These are phyloP conservation scores for Grammomys surdaster DNA, from an alignment of 2,113 vertebrate species.

Conservation along the genomic window DNA sequence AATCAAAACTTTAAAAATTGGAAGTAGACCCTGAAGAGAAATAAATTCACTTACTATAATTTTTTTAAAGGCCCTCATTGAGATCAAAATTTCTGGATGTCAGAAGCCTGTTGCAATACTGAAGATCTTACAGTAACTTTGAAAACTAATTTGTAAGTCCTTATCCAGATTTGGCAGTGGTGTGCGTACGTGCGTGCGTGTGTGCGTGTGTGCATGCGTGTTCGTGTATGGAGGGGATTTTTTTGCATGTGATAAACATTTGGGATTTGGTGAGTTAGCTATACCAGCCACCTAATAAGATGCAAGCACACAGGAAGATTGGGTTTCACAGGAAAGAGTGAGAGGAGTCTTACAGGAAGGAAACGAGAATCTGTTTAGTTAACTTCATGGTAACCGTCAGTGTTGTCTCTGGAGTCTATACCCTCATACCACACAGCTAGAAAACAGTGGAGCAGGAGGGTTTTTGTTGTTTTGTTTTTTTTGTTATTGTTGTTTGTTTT, in stretches of 20 bases:
- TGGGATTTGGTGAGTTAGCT: neutral
- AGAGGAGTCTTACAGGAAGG: neutral
- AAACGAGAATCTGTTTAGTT: neutral
- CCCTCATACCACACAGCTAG: neutral
- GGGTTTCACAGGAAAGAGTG: neutral
- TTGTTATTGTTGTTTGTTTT: neutral
- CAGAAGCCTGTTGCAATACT: neutral
- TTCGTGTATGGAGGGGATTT: neutral
- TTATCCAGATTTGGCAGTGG: neutral
- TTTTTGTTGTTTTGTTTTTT: neutral
- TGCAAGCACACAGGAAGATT: neutral
- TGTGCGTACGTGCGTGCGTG: no score
- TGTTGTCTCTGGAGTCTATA: neutral
- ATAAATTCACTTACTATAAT: neutral
- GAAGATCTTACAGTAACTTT: neutral
- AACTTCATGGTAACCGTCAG: neutral
- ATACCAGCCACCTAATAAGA: neutral
- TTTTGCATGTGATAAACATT: neutral
- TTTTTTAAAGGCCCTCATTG: neutral
- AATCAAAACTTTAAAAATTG: constrained; percentile 31
- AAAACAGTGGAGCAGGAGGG: neutral
- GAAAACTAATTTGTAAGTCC: neutral
- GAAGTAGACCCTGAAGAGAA: neutral
- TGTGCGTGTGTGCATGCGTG: no score
- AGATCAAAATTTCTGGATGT: neutral